These are phyloP conservation scores for Alouatta palliata DNA, from an alignment of 2,113 vertebrate genomes.

Conservation along the genomic window DNA sequence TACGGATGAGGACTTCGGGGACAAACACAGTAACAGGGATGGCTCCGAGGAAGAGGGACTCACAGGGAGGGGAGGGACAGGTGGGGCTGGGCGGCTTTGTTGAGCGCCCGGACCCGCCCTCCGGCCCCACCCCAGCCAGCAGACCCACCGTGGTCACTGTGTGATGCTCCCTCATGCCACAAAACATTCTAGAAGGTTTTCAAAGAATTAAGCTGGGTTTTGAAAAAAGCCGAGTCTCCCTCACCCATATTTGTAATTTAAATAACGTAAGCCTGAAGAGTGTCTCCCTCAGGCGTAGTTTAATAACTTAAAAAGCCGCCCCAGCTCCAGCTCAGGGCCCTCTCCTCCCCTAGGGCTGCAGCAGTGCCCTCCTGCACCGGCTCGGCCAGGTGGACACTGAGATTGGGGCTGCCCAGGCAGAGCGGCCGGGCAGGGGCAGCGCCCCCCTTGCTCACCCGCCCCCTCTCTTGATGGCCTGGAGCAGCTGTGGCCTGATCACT, in stretches of 20 bases:
- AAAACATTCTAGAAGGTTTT: conserved; percentile 75
- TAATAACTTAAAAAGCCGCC: conserved; percentile 51
- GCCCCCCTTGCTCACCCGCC: not conserved
- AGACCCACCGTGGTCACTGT: not conserved
- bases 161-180: conserved; percentile 70
- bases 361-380: not conserved
- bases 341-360: not conserved
- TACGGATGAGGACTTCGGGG: rapidly evolving
- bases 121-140: not conserved
- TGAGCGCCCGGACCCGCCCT: too few species aligned
- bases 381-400: not conserved
- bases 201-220: conserved; percentile 79
- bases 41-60: not conserved
- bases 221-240: conserved; percentile 79
- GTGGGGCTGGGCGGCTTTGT: too few species aligned
- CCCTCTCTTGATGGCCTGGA: not conserved
- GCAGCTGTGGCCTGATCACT: not conserved
- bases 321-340: not conserved
- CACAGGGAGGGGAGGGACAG: not conserved
- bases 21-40: not conserved
- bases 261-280: conserved; percentile 80
- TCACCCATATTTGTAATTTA: conserved; percentile 85
- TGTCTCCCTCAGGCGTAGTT: conserved; percentile 75
- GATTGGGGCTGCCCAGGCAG: not conserved
- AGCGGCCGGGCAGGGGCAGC: not conserved